These are phyloP conservation scores for Rhopalosiphum nymphaeae DNA, from an alignment of 2,888 invertebrate species.

Conservation along the genomic window DNA sequence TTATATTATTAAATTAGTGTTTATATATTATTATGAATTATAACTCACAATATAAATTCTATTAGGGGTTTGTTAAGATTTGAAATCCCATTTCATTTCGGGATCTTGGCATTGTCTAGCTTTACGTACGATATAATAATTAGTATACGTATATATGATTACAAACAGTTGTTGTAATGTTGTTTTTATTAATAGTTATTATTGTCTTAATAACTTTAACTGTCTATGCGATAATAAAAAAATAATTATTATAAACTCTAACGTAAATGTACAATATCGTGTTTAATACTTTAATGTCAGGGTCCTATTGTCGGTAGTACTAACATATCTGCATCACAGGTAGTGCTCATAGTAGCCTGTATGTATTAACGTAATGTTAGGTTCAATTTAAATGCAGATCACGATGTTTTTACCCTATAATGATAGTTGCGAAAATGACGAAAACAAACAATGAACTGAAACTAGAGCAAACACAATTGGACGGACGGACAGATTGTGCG, in stretches of 20 bases:
- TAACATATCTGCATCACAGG: background rate
- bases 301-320: background rate
- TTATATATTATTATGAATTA: background rate
- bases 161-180: background rate
- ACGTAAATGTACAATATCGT: background rate
- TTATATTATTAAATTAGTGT: background rate
- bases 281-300: constrained; percentile 18
- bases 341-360: constrained; percentile 30
- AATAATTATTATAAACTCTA: background rate
- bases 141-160: background rate
- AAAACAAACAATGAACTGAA: constrained; percentile 64
- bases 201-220: background rate
- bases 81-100: background rate
- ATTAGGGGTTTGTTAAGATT: background rate
- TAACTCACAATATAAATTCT: background rate
- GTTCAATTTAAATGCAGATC: constrained; percentile 56
- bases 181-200: background rate
- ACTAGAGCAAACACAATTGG: constrained; percentile 59
- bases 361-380: constrained; percentile 14
- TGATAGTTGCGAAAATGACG: constrained; percentile 60
- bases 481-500: constrained; percentile 2
- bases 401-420: constrained; percentile 55
- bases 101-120: background rate
- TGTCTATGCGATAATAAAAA: background rate
- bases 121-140: background rate